Conservation (phyloP, 2,888 invertebrate species). For the Ornithoptera priamus region DNA sequence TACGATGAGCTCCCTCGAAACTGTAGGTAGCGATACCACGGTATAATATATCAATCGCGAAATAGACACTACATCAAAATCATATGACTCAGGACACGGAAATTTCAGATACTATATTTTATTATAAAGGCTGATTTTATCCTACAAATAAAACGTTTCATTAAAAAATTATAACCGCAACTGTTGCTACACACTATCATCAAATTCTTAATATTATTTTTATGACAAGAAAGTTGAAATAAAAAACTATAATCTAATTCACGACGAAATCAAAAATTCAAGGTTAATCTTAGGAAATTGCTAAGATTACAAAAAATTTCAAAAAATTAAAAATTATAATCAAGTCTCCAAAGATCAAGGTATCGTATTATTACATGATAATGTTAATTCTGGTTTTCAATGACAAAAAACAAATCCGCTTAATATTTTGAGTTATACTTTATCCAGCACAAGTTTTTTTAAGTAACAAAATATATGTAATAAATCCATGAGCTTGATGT, state of each 20-base stretch:
- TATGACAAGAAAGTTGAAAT: background rate
- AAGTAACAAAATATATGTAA: no score
- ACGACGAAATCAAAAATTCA: background rate
- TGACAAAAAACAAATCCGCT: background rate
- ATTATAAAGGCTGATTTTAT: no score
- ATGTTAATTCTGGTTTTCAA: background rate
- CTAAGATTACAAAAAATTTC: constrained; percentile 8
- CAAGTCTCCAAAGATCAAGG: constrained; percentile 1
- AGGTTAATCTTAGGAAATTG: background rate
- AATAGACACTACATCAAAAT: no score
- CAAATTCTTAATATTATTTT: background rate
- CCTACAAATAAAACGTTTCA: no score
- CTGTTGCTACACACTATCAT: background rate
- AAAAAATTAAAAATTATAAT: constrained; percentile 10
- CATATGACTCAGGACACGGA: no score
- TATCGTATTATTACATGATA: background rate
- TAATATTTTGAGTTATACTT: background rate
- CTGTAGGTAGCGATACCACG: no score
- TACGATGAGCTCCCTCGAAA: no score
- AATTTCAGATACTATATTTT: no score
- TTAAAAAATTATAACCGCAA: no score
- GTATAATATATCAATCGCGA: no score
- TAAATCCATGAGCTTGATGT: no score
- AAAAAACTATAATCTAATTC: background rate
- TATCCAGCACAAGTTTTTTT: background rate